phyloP scores from a whole-genome alignment of 1,140 invertebrate species.

The Laodelphax striatellus region DNA sequence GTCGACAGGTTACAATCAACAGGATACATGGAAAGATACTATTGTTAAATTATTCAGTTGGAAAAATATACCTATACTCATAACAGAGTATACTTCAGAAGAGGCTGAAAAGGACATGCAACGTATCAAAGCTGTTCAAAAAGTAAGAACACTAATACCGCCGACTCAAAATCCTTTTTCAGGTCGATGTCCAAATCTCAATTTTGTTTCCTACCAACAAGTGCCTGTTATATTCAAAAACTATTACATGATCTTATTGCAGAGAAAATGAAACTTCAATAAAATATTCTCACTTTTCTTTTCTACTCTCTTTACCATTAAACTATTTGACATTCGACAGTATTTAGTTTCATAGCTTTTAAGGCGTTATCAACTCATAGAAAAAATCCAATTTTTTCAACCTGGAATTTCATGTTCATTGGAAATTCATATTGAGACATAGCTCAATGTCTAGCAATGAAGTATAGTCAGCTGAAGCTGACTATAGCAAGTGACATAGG shows the following conservation, averaged over 20 bases:
- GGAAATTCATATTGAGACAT: too few species aligned
- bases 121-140: slow-evolving; percentile 33
- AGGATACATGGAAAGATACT: slow-evolving; percentile 52
- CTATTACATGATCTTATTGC: slow-evolving; percentile 33
- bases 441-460: too few species aligned
- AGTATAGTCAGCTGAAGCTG: too few species aligned
- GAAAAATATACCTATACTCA: slow-evolving; percentile 41
- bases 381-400: too few species aligned
- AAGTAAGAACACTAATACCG: slow-evolving; percentile 35
- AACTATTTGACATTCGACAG: too few species aligned
- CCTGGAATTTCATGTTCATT: too few species aligned
- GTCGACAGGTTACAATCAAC: slow-evolving; percentile 42
- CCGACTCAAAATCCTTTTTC: slow-evolving; percentile 47
- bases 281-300: too few species aligned
- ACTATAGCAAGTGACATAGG: too few species aligned
- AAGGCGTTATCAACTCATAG: too few species aligned
- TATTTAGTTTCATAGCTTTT: too few species aligned
- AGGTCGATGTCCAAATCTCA: slow-evolving; percentile 54
- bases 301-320: too few species aligned
- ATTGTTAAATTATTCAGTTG: slow-evolving; percentile 35
- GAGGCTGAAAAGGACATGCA: slow-evolving; percentile 48
- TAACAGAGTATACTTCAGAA: slow-evolving; percentile 50
- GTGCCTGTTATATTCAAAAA: slow-evolving; percentile 60
- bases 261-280: neutral
- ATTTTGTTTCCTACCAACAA: slow-evolving; percentile 57